phyloP scores from a whole-genome alignment of 2,888 invertebrate genomes.

The Dicycla oo region DNA sequence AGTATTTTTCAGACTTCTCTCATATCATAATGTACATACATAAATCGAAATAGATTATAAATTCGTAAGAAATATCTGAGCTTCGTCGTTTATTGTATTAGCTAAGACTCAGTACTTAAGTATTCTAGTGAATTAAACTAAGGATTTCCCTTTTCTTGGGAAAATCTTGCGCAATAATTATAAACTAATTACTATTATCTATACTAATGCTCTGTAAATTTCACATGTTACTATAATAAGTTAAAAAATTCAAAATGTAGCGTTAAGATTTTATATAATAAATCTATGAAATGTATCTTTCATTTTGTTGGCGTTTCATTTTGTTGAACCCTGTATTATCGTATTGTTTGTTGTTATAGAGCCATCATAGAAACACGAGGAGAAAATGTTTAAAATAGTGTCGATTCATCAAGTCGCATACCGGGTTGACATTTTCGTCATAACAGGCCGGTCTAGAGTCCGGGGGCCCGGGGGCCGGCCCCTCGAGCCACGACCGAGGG shows the following conservation, averaged over 20 bases:
- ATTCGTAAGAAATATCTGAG: slow-evolving; percentile 89
- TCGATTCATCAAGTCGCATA: slow-evolving; percentile 89
- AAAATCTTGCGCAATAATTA: slow-evolving; percentile 89
- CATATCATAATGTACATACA: slow-evolving; percentile 89
- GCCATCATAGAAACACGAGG: slow-evolving; percentile 70
- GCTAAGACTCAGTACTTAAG: slow-evolving; percentile 86
- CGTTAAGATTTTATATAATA: slow-evolving; percentile 90
- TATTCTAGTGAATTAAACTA: slow-evolving; percentile 82
- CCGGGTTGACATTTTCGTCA: slow-evolving; percentile 89
- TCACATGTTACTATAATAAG: slow-evolving; percentile 89
- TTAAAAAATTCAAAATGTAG: slow-evolving; percentile 87
- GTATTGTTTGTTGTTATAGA: slow-evolving; percentile 57
- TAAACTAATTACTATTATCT: slow-evolving; percentile 88
- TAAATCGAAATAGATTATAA: slow-evolving; percentile 83
- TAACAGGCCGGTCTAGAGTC: slow-evolving; percentile 78
- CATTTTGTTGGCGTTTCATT: slow-evolving; percentile 79
- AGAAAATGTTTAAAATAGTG: slow-evolving; percentile 86
- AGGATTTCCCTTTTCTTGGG: slow-evolving; percentile 80
- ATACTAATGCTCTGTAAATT: slow-evolving; percentile 89
- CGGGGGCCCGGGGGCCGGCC: slow-evolving; percentile 69
- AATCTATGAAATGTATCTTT: slow-evolving; percentile 89
- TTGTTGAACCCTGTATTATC: slow-evolving; percentile 31
- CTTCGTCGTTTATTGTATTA: slow-evolving; percentile 87
- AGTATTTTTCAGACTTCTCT: slow-evolving; percentile 81
- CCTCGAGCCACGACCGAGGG: slow-evolving; percentile 72